phyloP scores from a whole-genome alignment of 2,113 vertebrate genomes.

The Leucoraja erinaceus region DNA sequence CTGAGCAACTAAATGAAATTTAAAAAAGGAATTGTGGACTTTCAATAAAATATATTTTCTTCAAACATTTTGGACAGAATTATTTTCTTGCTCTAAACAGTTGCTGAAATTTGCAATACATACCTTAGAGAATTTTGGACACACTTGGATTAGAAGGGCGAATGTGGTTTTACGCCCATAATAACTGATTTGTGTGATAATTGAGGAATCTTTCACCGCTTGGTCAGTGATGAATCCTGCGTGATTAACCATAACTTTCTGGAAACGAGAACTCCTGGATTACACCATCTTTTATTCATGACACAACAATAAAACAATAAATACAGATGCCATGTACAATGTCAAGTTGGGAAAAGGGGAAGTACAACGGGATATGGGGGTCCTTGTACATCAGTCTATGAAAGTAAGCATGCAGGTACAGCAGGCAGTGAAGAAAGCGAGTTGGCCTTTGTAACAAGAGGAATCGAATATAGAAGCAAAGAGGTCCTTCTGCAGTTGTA shows the following conservation, averaged over 20 bases:
- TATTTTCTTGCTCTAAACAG: too few species aligned
- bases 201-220: neutral
- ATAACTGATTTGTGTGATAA: neutral
- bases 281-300: neutral
- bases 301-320: neutral
- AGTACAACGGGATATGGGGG: too few species aligned
- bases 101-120: neutral
- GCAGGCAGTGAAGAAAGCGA: too few species aligned
- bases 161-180: neutral
- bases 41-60: neutral
- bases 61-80: neutral
- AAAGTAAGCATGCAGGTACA: too few species aligned
- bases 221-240: neutral
- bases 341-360: too few species aligned
- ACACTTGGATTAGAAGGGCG: neutral
- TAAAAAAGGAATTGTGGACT: too few species aligned
- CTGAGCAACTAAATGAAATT: neutral
- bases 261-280: neutral
- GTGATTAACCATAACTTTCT: neutral
- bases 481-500: too few species aligned
- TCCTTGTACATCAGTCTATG: too few species aligned
- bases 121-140: neutral
- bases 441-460: too few species aligned
- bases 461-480: too few species aligned
- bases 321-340: neutral